phyloP scores from a whole-genome alignment of 2,113 vertebrate species.

The Rousettus leschenaultii region DNA sequence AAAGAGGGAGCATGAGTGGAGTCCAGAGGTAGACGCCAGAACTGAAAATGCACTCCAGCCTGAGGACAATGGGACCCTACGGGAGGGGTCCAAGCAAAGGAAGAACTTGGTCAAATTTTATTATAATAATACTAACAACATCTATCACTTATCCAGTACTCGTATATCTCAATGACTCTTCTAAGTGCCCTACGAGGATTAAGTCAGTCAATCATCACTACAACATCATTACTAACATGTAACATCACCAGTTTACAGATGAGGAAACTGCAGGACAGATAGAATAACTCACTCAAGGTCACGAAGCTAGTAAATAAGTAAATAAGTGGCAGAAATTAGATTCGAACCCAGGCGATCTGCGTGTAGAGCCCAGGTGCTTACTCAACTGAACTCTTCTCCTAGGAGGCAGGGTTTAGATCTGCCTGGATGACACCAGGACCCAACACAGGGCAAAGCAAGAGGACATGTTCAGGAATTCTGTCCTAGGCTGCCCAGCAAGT shows the following conservation, averaged over 20 bases:
- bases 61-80: neutral
- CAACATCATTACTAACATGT: neutral
- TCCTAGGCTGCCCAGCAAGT: neutral
- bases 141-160: neutral
- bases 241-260: neutral
- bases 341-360: neutral
- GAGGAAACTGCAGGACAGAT: neutral
- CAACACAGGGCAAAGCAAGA: neutral
- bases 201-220: neutral
- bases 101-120: neutral
- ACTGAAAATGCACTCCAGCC: neutral
- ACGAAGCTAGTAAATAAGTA: neutral
- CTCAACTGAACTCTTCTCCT: neutral
- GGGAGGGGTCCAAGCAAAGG: neutral
- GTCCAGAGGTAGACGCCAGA: neutral
- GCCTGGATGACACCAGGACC: neutral
- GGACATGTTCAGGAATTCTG: neutral
- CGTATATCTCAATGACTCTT: neutral
- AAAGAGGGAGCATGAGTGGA: neutral
- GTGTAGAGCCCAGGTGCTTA: neutral
- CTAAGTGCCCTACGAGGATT: neutral
- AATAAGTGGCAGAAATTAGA: neutral
- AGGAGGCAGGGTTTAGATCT: neutral
- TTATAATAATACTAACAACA: neutral
- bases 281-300: neutral